Evolutionary conservation across 2,888 invertebrate genomes (phyloP), one percentile per base, ranked within the genome.

Genomic region (Homarus gammarus): DNA sequence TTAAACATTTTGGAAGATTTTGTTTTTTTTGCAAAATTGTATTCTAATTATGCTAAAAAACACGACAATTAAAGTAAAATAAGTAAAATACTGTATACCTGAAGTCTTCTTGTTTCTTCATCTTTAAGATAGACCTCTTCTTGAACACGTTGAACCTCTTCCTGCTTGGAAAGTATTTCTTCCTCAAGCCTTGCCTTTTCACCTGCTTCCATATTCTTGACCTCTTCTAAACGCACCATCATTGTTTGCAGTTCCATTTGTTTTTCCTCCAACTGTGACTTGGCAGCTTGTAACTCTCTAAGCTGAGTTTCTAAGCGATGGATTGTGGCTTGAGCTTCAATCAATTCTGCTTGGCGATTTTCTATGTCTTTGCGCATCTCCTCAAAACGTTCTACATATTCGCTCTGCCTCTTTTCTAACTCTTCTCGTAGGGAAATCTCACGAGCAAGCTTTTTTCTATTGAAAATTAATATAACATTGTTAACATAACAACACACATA

Each of bases 351-450:
- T 93, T 98, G 98, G 93, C 98, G 96, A 93, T 97, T 94, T 92
- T 95, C 98, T 96, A 98, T 98, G 94, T 99, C 99, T 93, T 98
- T 98, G 94, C 98, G 94, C 92, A 92, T 91, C 93, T 96, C 95
- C 92, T 96, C 96, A 92, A 99, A 96, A 92, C 97, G 96, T 94
- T 99, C 98, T 94, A 99, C 99, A 93, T 99, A 98, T 94, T 99
- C 99, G 93, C 98, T 98, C 93, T 99, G 98, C 93, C 98, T 98
- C 95, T 97, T 97, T 94, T 99, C 99, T 0, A 99, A 99, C 93
- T 97, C 96, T 94, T 99, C 99, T 92, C 99, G 96, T 49, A 98
- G 98, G 51, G 97, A 97, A 93, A 98, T 97, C 94, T 99, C 99
- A 93, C 97, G 95, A 93, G 98, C 98, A 92, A 99, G 95, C 94